Evolutionary conservation across 2,113 vertebrate species (phyloP), one percentile per base, ranked within the genome.

Genomic region (Panthera tigris): DNA sequence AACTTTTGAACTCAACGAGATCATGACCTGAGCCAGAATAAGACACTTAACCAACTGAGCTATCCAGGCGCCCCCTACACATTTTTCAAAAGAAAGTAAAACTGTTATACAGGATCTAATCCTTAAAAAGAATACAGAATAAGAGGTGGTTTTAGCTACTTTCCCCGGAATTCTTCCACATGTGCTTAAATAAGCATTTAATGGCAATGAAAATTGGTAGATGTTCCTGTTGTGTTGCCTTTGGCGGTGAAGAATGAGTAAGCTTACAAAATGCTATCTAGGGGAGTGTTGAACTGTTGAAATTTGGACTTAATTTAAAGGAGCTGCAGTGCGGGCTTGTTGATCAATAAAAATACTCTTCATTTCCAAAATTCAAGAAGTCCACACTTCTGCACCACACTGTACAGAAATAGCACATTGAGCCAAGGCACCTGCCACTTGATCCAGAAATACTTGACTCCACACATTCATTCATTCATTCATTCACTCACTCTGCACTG

Each of bases 251-350:
- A 97, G 97, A 95, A 79, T 50, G 97, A 33, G 0, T 84, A 80
- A 97, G 83, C 7, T 65, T 69, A 82, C n/a, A 66, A 13, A 89
- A 55, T 84, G 10, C 13, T 57, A 36, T 83, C 41, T 63, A 81
- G 57, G 63, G 52, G 95, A 45, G 3, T 81, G 69, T 61, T 45
- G 78, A 93, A n/a, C 69, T 91, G 82, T 15, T 96, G n/a, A 95
- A 97, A 82, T 68, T 89, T 45, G 33, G 93, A 97, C 84, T 87
- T 96, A 89, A 87, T 84, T 31, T n/a, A 92, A 91, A 50, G 15
- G 57, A 85, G 45, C 39, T 15, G 6, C 12, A 94, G 65, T 93
- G 19, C 45, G 45, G 27, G 15, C 55, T 98, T 97, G 7, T 33
- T 93, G 74, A 79, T 66, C 0, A 4, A 79, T 86, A 97, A 96